Conservation (phyloP, 2,113 vertebrate genomes). For the Archocentrus centrarchus region DNA sequence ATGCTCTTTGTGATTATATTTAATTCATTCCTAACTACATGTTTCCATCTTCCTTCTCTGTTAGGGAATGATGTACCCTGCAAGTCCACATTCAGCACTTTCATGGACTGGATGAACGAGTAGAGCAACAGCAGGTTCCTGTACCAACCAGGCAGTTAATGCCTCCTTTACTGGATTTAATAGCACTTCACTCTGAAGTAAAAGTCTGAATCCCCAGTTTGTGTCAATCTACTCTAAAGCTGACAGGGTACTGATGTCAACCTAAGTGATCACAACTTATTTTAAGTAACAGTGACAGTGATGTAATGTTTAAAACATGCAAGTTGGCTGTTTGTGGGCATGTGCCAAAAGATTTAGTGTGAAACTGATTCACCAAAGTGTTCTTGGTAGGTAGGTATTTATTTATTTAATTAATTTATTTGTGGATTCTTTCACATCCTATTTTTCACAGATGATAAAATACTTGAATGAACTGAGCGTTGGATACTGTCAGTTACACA, state of each 20-base stretch:
- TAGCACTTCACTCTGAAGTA: background rate
- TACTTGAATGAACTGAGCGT: background rate
- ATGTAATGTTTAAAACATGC: background rate
- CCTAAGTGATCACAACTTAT: background rate
- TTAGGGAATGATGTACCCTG: slow-evolving; percentile 68
- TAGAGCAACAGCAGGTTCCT: slow-evolving; percentile 31
- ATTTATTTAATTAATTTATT: slow-evolving; percentile 52
- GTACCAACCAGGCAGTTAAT: background rate
- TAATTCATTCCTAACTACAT: background rate
- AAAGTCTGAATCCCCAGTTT: background rate
- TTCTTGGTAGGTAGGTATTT: slow-evolving; percentile 44
- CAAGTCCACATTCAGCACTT: slow-evolving; percentile 75
- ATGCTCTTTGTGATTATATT: background rate
- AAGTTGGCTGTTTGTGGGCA: background rate
- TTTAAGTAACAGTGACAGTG: background rate
- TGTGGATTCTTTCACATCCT: background rate
- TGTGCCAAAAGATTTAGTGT: background rate
- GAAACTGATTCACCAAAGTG: background rate
- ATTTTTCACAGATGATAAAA: background rate
- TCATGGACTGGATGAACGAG: slow-evolving; percentile 89
- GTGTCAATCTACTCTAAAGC: background rate
- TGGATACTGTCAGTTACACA: background rate
- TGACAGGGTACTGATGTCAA: background rate
- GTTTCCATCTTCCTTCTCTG: slow-evolving; percentile 10
- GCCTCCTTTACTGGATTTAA: background rate